Conservation (phyloP, 2,888 invertebrate species). For the Rhagonycha fulva region DNA sequence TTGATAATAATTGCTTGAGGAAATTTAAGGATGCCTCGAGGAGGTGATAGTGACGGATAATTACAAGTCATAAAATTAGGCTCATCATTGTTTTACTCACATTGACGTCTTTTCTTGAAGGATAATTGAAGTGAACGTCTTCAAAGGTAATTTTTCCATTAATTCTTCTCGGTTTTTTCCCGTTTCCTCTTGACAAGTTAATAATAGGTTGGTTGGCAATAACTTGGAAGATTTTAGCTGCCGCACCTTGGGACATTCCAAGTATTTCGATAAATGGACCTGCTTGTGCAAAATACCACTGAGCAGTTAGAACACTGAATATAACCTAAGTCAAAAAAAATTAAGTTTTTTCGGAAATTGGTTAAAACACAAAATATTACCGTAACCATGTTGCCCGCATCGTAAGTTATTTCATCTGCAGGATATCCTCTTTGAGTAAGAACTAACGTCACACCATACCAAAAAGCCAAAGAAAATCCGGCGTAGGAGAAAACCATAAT, state of each 20-base stretch:
- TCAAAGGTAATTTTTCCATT: no score
- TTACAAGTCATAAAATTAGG: no score
- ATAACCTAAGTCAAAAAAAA: constrained; percentile 65
- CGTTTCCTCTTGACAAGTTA: constrained; percentile 68
- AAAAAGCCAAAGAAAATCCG: constrained; percentile 80
- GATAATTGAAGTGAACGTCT: no score
- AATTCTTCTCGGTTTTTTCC: constrained; percentile 57
- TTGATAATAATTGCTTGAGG: no score
- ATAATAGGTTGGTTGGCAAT: constrained; percentile 75
- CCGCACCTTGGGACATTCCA: constrained; percentile 78
- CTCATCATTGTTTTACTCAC: no score
- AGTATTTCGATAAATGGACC: constrained; percentile 82
- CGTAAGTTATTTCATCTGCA: constrained; percentile 56
- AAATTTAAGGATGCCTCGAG: no score
- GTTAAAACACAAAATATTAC: constrained; percentile 60
- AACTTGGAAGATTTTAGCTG: constrained; percentile 50
- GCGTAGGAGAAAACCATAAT: constrained; percentile 78
- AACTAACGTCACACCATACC: constrained; percentile 77
- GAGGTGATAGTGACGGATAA: no score
- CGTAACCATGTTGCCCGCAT: constrained; percentile 71
- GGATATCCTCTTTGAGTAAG: constrained; percentile 57
- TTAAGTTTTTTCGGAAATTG: neutral
- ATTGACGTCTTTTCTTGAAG: no score
- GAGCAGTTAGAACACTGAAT: constrained; percentile 76
- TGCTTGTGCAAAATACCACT: constrained; percentile 79